A percentile compares a stretch with the other conserved stretches of the same genome.
Evolutionary conservation across 2,113 vertebrate genomes (phyloP).

Genomic region (Dicrurus megarhynchus): DNA sequence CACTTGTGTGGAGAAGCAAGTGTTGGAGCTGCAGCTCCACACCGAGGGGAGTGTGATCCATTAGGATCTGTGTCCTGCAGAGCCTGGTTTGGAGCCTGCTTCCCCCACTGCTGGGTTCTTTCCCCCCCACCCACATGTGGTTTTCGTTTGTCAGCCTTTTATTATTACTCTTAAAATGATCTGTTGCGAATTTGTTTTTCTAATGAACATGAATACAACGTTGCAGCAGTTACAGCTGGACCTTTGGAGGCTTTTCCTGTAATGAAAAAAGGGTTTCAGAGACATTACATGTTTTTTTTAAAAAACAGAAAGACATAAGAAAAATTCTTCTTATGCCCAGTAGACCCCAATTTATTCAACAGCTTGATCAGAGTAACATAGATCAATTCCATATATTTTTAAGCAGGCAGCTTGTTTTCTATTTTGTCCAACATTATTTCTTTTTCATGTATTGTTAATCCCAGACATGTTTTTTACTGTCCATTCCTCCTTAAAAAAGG

Average conservation of each 20-base stretch:
- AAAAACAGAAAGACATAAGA: background rate
- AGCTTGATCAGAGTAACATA: background rate
- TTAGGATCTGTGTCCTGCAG: background rate
- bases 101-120: background rate
- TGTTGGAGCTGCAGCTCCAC: background rate
- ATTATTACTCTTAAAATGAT: slow-evolving; percentile 51
- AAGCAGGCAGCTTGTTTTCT: background rate
- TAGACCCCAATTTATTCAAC: background rate
- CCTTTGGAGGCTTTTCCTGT: background rate
- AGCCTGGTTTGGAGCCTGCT: background rate
- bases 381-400: background rate
- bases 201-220: background rate
- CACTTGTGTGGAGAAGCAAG: background rate
- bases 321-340: background rate
- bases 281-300: background rate
- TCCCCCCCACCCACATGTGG: background rate
- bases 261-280: background rate
- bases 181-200: slow-evolving; percentile 44
- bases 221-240: background rate
- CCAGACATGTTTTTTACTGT: background rate
- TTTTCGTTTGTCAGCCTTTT: slow-evolving; percentile 44
- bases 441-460: background rate
- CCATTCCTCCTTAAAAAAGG: background rate
- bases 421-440: background rate
- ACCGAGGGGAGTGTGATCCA: background rate